Conservation (phyloP, 1,140 invertebrate genomes). For the Laupala kohalensis region DNA sequence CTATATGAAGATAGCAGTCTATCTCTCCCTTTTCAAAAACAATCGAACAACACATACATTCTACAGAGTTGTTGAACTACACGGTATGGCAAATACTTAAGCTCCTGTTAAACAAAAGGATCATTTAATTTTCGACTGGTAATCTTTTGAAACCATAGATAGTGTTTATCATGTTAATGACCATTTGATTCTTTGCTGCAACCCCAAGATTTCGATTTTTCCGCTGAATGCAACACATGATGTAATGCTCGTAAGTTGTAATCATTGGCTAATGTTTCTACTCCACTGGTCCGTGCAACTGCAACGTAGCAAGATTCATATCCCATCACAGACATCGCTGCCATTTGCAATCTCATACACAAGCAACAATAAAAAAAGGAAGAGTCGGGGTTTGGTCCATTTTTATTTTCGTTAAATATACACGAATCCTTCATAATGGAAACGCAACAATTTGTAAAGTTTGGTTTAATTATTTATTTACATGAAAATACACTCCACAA, state of each 20-base stretch:
- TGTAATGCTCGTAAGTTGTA: constrained; percentile 86
- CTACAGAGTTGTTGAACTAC: constrained; percentile 48
- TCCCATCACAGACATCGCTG: constrained; percentile 89
- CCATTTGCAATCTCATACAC: constrained; percentile 33
- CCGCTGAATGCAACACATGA: constrained; percentile 89
- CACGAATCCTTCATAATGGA: no score
- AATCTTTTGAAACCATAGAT: constrained; percentile 86
- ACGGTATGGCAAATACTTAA: constrained; percentile 60
- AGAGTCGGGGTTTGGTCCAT: no score
- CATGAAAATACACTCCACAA: no score
- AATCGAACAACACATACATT: no score
- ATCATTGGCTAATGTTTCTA: constrained; percentile 97
- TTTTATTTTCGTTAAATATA: no score
- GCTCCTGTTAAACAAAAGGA: constrained; percentile 68
- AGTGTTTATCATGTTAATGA: constrained; percentile 96
- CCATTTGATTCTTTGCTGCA: constrained; percentile 90
- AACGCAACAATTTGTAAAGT: no score
- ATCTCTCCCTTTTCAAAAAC: no score
- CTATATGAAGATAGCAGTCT: no score
- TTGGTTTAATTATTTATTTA: no score
- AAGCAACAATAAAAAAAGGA: neutral
- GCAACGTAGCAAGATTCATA: constrained; percentile 94
- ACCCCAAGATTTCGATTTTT: constrained; percentile 88
- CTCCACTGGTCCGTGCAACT: constrained; percentile 91
- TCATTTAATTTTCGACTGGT: constrained; percentile 73